Conservation (phyloP, 2,888 invertebrate species). For the Xylota segnis region DNA sequence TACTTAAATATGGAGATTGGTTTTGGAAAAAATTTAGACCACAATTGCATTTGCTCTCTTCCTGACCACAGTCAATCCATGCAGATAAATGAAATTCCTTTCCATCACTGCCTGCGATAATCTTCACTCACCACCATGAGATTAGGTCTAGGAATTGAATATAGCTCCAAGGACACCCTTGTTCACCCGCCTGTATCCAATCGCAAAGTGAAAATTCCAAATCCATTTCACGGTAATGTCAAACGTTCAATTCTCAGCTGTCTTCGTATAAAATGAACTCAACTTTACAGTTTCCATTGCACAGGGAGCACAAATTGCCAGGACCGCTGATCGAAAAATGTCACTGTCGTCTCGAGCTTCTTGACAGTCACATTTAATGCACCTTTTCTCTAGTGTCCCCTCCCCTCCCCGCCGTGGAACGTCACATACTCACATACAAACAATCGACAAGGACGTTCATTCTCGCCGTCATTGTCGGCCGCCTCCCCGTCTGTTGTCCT, state of each 20-base stretch:
- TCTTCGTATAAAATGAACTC: slow-evolving; percentile 61
- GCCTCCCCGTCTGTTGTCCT: slow-evolving; percentile 5
- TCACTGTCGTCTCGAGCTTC: slow-evolving; percentile 36
- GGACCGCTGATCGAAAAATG: slow-evolving; percentile 45
- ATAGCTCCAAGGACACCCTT: not conserved
- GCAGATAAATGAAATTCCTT: slow-evolving; percentile 7
- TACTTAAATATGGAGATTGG: no score
- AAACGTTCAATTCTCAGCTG: slow-evolving; percentile 63
- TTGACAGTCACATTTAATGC: slow-evolving; percentile 63
- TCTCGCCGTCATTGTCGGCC: slow-evolving; percentile 11
- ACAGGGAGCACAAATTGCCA: slow-evolving; percentile 59
- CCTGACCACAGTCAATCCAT: not conserved
- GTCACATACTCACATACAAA: slow-evolving; percentile 31
- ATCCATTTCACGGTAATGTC: slow-evolving; percentile 62
- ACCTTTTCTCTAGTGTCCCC: not conserved
- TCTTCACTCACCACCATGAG: not conserved
- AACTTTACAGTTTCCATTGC: slow-evolving; percentile 53
- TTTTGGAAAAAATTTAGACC: no score
- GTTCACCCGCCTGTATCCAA: not conserved
- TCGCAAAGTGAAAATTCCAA: slow-evolving; percentile 61
- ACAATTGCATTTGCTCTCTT: no score
- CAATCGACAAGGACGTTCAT: slow-evolving; percentile 69
- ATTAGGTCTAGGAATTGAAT: slow-evolving; percentile 17
- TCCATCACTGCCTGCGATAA: slow-evolving; percentile 22
- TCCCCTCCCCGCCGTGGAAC: not conserved